phyloP scores from a whole-genome alignment of 2,113 vertebrate genomes.

The Cavia aperea region DNA sequence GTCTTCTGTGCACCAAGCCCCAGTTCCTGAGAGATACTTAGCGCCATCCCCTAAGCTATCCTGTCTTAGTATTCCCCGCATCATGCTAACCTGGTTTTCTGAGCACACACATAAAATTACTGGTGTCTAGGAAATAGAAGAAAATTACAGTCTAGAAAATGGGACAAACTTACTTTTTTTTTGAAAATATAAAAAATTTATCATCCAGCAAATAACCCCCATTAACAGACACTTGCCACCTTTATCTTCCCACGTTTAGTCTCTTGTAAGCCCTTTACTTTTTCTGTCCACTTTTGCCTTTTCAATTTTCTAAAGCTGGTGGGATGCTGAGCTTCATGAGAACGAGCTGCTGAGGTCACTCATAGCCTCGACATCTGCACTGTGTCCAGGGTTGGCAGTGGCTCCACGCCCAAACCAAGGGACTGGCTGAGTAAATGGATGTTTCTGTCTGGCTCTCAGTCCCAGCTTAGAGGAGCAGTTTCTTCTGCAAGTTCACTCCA shows the following conservation, averaged over 20 bases:
- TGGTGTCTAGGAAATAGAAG: background rate
- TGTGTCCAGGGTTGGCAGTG: background rate
- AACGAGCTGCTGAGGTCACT: background rate
- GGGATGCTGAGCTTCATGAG: background rate
- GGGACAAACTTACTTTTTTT: background rate
- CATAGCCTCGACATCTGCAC: background rate
- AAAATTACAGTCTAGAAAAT: background rate
- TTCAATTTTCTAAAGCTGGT: background rate
- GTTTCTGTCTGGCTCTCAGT: background rate
- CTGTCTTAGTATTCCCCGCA: rapidly evolving
- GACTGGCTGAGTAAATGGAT: background rate
- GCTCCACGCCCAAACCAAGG: background rate
- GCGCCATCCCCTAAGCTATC: background rate
- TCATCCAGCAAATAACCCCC: too few relatives aligned
- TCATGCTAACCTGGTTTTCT: background rate
- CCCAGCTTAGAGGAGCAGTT: background rate
- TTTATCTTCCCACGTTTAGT: background rate
- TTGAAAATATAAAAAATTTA: background rate
- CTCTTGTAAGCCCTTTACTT: rapidly evolving
- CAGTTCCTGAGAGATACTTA: background rate
- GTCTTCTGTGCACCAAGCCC: background rate
- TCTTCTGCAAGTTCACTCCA: background rate
- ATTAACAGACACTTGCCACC: background rate
- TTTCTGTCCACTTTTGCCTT: background rate
- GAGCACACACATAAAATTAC: background rate